These are phyloP conservation scores for Dreissena rostriformis DNA, from an alignment of 1,140 invertebrate genomes.

Conservation along the genomic window DNA sequence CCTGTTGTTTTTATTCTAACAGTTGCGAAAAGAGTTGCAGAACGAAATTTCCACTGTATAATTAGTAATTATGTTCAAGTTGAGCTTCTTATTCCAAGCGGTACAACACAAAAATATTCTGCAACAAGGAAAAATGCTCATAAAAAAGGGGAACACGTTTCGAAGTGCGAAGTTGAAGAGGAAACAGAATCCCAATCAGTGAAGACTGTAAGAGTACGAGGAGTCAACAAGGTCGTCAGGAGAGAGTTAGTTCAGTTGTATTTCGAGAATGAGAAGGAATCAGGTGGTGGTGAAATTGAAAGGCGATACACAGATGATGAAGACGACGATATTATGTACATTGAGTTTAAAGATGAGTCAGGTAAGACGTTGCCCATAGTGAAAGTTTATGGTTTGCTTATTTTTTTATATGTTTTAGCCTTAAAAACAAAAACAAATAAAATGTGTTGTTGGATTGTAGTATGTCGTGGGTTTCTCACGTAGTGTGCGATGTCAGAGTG, in stretches of 20 bases:
- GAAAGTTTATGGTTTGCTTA: too few species aligned
- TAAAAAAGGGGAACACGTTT: neutral
- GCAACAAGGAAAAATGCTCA: neutral
- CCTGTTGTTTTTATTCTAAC: too few species aligned
- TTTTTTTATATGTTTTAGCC: too few species aligned
- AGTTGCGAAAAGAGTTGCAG: constrained; percentile 20
- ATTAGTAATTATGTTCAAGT: constrained; percentile 9
- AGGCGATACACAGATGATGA: constrained; percentile 1
- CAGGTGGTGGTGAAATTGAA: constrained; percentile 21
- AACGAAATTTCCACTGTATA: neutral
- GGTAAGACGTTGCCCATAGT: too few species aligned
- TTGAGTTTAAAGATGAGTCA: neutral
- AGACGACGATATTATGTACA: constrained; percentile 26
- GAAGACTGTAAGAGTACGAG: constrained; percentile 9
- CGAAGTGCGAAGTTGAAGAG: neutral
- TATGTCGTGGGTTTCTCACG: too few species aligned
- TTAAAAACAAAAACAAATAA: too few species aligned
- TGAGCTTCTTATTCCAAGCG: neutral
- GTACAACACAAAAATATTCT: neutral
- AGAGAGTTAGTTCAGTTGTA: constrained; percentile 20
- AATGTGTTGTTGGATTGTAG: too few species aligned
- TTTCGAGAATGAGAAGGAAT: constrained; percentile 12
- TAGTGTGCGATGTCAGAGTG: too few species aligned
- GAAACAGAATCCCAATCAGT: neutral
- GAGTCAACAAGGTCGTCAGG: neutral